Evolutionary conservation across 2,797 vertebrate species (phyloP), one percentile per base, ranked within the genome.

Genomic region (Iguana delicatissima): DNA sequence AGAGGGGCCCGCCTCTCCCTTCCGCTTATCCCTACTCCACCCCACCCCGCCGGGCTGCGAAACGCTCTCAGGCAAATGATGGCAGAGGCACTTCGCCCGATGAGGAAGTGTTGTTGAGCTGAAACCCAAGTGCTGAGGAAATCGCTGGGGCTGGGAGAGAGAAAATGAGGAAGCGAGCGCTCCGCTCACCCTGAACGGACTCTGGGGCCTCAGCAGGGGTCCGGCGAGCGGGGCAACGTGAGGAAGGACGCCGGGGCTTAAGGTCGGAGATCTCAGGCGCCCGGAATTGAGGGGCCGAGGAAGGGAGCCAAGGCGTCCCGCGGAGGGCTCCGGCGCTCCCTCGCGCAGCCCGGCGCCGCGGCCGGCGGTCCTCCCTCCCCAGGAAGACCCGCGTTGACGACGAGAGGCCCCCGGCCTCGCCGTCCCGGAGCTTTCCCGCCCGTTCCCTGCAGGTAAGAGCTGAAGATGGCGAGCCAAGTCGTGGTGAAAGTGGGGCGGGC

Each of bases 101-200:
- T 80, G 80, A 85, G 88, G 92, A 83, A 90, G 86, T 88, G 55
- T 0, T 32, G 77, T 50, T n/a, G 83, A 72, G 85, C 80, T 50
- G 84, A 82, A 91, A 64, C 24, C 10, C 8, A 26, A 6, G 52
- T 38, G 83, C 86, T 86, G 91, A 96, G 95, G 95, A 96, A 96
- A 95, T 92, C 77, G 91, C 90, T 57, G 35, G 62, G 18, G 90
- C 93, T 80, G 83, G n/a, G 88, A 35, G 55, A 32, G 35, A 93
- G 79, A 94, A 95, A 95, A 95, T 83, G 94, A 95, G 96, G 96
- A 96, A 96, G 94, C 90, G 24, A 84, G 26, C 83, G 62, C 38
- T 52, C 9, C 77, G 1, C 59, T 86, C 57, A 35, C 29, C 20
- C 87, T 38, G 0, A 84, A 59, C 84, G 26, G 46, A 16, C 59